These are phyloP conservation scores for Cinclus cinclus DNA, from an alignment of 2,113 vertebrate genomes.

Conservation along the genomic window DNA sequence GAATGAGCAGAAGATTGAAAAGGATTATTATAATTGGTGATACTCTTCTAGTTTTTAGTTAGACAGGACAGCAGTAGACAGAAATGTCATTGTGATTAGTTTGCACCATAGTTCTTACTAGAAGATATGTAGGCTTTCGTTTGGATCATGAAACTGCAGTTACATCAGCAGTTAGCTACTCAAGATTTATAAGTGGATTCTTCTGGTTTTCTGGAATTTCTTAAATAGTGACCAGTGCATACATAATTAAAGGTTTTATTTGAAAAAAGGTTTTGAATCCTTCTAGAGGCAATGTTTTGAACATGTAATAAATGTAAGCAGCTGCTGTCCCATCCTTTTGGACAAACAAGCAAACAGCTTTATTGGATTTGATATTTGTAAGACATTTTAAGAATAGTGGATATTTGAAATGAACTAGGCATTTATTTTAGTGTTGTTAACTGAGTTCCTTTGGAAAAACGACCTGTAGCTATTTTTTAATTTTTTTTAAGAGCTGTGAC, in stretches of 20 bases:
- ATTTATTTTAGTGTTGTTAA: background rate
- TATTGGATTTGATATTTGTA: background rate
- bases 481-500: background rate
- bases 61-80: background rate
- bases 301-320: background rate
- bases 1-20: conserved; percentile 17
- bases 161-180: conserved; percentile 5
- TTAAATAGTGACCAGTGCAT: background rate
- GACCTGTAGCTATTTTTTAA: background rate
- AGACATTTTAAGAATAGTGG: background rate
- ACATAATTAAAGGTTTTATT: conserved; percentile 13
- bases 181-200: background rate
- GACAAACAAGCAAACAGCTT: background rate
- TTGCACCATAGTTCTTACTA: background rate
- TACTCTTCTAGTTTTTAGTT: background rate
- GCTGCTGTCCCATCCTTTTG: background rate
- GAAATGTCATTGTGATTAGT: conserved; percentile 40
- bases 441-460: background rate
- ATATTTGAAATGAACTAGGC: background rate
- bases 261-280: background rate
- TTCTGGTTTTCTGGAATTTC: conserved; percentile 23
- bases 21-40: conserved; percentile 20
- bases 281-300: background rate
- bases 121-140: background rate
- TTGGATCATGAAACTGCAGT: conserved; percentile 38